These are phyloP conservation scores for Tetragnatha versicolor DNA, from an alignment of 1,140 invertebrate species.

Conservation along the genomic window DNA sequence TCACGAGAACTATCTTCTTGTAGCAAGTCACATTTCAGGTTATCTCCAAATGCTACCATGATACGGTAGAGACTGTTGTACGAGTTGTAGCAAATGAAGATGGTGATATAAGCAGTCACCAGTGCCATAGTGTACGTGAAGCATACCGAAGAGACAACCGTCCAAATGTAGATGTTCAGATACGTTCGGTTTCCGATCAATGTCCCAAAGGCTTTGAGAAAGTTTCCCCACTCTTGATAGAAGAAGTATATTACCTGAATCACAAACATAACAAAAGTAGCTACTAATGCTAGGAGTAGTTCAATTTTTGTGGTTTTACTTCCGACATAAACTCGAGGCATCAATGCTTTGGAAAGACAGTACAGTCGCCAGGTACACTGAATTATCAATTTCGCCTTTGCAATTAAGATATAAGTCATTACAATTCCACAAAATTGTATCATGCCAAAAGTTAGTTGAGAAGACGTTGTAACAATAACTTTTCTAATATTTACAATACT, in stretches of 20 bases:
- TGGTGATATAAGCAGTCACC: not conserved
- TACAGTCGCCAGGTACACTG: not conserved
- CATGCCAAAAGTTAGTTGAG: not conserved
- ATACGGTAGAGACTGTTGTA: not conserved
- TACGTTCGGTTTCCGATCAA: not conserved
- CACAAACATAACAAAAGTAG: not conserved
- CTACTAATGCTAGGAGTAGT: not conserved
- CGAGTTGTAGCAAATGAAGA: not conserved
- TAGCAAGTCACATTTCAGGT: not conserved
- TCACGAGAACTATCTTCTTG: not conserved
- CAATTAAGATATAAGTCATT: not conserved
- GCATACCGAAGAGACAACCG: not conserved
- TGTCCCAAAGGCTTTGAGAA: not conserved
- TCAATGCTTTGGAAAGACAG: not conserved
- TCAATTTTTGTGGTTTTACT: not conserved
- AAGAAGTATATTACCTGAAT: conserved; percentile 6
- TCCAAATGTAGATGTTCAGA: not conserved
- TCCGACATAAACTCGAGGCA: not conserved
- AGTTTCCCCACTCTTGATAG: not conserved
- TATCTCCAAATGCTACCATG: not conserved
- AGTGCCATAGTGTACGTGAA: not conserved
- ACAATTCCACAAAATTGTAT: conserved; percentile 1
- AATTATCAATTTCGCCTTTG: not conserved
- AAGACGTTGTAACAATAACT: not conserved
- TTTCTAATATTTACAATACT: not conserved